phyloP scores from a whole-genome alignment of 2,113 vertebrate species.

The Falco punctatus region DNA sequence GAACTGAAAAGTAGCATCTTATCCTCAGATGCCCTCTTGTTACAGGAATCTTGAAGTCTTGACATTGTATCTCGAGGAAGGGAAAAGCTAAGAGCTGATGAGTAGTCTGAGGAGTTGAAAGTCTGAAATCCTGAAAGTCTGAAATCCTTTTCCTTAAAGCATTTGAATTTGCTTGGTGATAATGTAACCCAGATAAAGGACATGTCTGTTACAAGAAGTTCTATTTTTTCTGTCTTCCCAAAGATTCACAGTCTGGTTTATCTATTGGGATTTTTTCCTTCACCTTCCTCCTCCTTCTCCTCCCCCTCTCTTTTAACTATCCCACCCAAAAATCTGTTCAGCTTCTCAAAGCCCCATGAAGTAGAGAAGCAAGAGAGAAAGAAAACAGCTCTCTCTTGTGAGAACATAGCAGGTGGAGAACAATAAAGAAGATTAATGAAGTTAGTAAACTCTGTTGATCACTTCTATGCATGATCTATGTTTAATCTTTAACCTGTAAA shows the following conservation, averaged over 20 bases:
- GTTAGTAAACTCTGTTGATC: not conserved
- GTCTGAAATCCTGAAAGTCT: not conserved
- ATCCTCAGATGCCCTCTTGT: not conserved
- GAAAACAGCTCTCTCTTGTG: not conserved
- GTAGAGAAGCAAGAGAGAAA: not conserved
- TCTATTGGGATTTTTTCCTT: not conserved
- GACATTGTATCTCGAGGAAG: no score
- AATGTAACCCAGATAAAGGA: not conserved
- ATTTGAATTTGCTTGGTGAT: not conserved
- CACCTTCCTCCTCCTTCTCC: not conserved
- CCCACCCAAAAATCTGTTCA: conserved; percentile 2
- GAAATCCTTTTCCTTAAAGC: not conserved
- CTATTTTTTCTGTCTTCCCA: not conserved
- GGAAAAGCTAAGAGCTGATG: not conserved
- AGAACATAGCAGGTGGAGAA: not conserved
- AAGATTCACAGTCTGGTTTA: not conserved
- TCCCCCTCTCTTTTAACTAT: not conserved
- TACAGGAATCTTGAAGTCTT: not conserved
- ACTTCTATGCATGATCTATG: not conserved
- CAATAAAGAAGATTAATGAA: not conserved
- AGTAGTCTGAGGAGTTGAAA: not conserved
- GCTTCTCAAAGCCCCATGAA: not conserved
- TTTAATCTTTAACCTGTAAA: not conserved
- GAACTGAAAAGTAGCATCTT: not conserved
- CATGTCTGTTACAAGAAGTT: not conserved